Base-by-base conservation (phyloP, 2,113 vertebrate genomes). In the Tachysurus fulvidraco region DNA sequence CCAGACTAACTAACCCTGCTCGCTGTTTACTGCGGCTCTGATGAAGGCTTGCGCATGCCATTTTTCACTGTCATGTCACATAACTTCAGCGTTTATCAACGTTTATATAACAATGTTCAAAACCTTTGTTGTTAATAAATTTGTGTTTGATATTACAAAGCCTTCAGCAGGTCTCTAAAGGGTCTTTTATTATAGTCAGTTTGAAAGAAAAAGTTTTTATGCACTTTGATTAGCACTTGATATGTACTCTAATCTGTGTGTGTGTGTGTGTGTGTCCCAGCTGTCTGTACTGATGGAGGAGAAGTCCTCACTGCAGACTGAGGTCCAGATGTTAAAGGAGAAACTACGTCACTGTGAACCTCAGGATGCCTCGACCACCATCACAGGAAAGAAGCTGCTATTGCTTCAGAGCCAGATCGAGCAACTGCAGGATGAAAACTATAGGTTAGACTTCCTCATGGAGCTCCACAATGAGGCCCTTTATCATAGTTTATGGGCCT, bases 391-490 rank as follows among this genome's bases (percentile, higher is more conserved):
- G 91, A 98, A 97, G 89, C 93, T 98, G 69, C 92, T 98, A 83
- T 92, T 97, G 73, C 93, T 98, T 64, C 97, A 98, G 91, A 96
- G 95, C 90, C 97, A 98, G 94, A 94, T 98, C 89, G 97, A 98
- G 85, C 96, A 97, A 92, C 93, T 98, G 7, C 97, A 97, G 89
- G 97, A 98, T 89, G 97, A 98, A 91, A 98, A 96, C 87, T 97
- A 96, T 95, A 96, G 97, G 97, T 98, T 14, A 46, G 78, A 36
- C 50, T 73, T 16, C 54, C 69, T 81, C 25, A 0, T 13, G 16
- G 73, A 78, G 76, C 67, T 59, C 36, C 44, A 5, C 60, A 5
- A 54, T 76, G 55, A 81, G 64, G 85, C 77, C 77, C 84, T 60
- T 57, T 12, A 21, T 23, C 13, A 41, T 30, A 71, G 36, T 36